phyloP scores from a whole-genome alignment of 2,888 invertebrate species.

The Pasiphila rectangulata region DNA sequence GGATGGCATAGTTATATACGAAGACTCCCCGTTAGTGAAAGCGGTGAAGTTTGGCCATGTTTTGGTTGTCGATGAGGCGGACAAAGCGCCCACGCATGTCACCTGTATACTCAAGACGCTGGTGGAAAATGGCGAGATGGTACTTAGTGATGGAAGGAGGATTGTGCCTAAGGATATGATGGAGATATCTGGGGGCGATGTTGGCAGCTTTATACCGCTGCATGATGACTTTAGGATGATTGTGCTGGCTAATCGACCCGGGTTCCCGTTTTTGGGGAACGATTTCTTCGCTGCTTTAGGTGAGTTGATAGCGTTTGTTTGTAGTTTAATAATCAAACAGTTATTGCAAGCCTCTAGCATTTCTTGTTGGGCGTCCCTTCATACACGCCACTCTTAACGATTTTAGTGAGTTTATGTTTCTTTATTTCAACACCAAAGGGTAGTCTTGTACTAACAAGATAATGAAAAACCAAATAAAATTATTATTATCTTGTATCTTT shows the following conservation, averaged over 20 bases:
- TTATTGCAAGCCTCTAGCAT: no score
- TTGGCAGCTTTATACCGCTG: constrained; percentile 85
- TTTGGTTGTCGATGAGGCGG: constrained; percentile 97
- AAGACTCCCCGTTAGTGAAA: constrained; percentile 96
- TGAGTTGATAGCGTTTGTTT: constrained; percentile 51
- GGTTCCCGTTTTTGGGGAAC: constrained; percentile 98
- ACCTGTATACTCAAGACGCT: constrained; percentile 97
- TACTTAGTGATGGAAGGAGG: constrained; percentile 94
- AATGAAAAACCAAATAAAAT: no score
- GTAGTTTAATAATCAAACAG: no score
- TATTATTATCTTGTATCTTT: no score
- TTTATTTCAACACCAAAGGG: no score
- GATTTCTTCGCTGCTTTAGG: constrained; percentile 95
- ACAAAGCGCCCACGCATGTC: constrained; percentile 98
- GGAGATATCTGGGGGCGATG: constrained; percentile 62
- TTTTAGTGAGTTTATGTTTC: no score
- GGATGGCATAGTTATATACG: constrained; percentile 93
- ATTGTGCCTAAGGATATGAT: constrained; percentile 84
- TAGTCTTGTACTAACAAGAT: no score
- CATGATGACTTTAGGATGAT: constrained; percentile 96
- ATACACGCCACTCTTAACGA: no score
- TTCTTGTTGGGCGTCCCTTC: no score
- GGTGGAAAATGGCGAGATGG: constrained; percentile 98
- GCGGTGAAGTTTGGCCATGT: constrained; percentile 95
- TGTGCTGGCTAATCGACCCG: constrained; percentile 96